Conservation (phyloP, 2,888 invertebrate genomes). For the Ariolimax columbianus region DNA sequence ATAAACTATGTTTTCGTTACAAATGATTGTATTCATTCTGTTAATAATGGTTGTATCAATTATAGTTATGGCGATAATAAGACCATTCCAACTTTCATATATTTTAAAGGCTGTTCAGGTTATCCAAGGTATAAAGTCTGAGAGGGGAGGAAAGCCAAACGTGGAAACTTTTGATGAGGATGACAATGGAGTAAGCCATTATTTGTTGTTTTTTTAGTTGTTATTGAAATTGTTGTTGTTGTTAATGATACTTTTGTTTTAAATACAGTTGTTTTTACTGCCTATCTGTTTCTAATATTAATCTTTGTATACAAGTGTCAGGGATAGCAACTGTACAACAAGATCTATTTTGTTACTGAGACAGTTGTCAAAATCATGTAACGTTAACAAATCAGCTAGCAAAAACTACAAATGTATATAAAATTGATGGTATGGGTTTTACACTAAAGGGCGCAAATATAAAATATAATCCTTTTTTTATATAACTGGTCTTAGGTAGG, state of each 20-base stretch:
- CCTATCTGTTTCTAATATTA: background rate
- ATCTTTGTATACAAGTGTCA: too few relatives aligned
- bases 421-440: too few relatives aligned
- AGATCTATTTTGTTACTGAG: too few relatives aligned
- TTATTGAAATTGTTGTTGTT: background rate
- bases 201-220: background rate
- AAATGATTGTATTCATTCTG: background rate
- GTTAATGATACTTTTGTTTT: background rate
- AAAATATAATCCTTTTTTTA: too few relatives aligned
- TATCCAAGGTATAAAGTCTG: slow-evolving; percentile 65
- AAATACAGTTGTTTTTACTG: background rate
- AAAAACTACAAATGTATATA: too few relatives aligned
- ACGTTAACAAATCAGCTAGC: too few relatives aligned
- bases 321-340: too few relatives aligned
- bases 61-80: background rate
- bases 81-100: background rate
- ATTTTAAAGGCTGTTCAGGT: slow-evolving; percentile 68
- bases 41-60: background rate
- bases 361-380: too few relatives aligned
- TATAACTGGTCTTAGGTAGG: too few relatives aligned
- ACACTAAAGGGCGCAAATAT: too few relatives aligned
- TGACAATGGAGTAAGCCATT: slow-evolving; percentile 43
- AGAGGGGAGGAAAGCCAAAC: slow-evolving; percentile 60
- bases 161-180: slow-evolving; percentile 50
- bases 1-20: background rate